Evolutionary conservation across 2,797 vertebrate genomes (phyloP), one percentile per base, ranked within the genome.

Genomic region (Mormyrops attenuatus): DNA sequence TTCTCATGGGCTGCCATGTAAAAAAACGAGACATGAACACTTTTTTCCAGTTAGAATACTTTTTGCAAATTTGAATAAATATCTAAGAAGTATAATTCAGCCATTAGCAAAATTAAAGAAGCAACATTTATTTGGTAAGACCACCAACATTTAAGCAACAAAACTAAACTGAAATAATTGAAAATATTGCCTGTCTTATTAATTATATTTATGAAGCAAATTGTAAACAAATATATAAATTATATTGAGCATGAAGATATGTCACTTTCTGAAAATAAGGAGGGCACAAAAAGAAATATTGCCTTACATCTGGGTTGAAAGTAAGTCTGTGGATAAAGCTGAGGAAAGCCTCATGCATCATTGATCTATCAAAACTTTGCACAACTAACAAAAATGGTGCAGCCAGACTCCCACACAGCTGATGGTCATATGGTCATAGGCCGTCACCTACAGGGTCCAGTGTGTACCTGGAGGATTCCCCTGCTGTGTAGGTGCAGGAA

Each of bases 401-500:
- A 47, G 60, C 17, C 44, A 17, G 49, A 73, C 5, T 34, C 34
- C 20, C 5, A 52, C 44, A 57, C 9, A n/a, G 69, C 13, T 30
- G 9, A 20, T 9, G 53, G 20, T 6, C 52, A 8, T 13, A 7
- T 5, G 44, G 8, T 6, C 44, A 8, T 6, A 87, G 22, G 34
- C 9, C 90, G 96, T 96, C 97, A 98, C 93, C 94, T 97, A 91
- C 98, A 99, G 89, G 93, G 92, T 44, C 96, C 97, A 0, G 98
- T 99, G 94, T 99, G 99, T n/a, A 99, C 97, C 0, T 96, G 95
- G 87, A 99, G 91, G 91, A 99, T 97, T 87, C 99, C 99, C 0
- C 97, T 97, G 90, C 98, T 98, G 90, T 99, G 99, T 97, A 99
- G 97, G 94, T 98, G 99, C 80, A 99, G 96, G 91, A 99, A 99